A percentile compares a stretch with the other conserved stretches of the same genome.
Evolutionary conservation across 1,140 invertebrate species (phyloP).

Genomic region (Harlomillsia oculata): DNA sequence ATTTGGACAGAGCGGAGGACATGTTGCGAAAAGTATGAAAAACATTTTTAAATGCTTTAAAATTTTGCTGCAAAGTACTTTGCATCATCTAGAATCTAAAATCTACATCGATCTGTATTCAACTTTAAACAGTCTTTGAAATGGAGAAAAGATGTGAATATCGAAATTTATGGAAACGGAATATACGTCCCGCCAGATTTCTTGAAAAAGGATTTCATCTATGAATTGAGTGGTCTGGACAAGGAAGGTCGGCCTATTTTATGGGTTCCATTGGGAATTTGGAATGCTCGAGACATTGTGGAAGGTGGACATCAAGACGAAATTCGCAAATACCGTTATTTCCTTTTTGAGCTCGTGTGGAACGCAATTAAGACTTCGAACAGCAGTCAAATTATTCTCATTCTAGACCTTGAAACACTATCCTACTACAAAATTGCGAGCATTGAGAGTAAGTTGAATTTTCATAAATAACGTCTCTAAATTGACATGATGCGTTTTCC

Average conservation of each 20-base stretch:
- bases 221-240: slow-evolving; percentile 12
- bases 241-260: slow-evolving; percentile 11
- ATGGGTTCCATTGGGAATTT: slow-evolving; percentile 8
- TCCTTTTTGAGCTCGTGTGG: slow-evolving; percentile 10
- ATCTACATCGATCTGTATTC: neutral
- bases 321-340: slow-evolving; percentile 10
- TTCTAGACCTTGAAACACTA: slow-evolving; percentile 9
- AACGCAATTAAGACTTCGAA: slow-evolving; percentile 5
- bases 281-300: slow-evolving; percentile 6
- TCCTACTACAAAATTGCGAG: slow-evolving; percentile 15
- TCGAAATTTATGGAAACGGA: slow-evolving; percentile 1
- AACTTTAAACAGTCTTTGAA: slow-evolving; percentile 3
- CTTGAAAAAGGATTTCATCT: slow-evolving; percentile 16
- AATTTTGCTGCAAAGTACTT: neutral
- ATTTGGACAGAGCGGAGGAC: slow-evolving; percentile 14
- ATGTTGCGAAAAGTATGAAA: slow-evolving; percentile 14
- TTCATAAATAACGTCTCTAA: neutral
- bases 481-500: too few relatives aligned
- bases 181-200: slow-evolving; percentile 11
- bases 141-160: slow-evolving; percentile 16
- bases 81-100: neutral
- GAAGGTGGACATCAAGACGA: slow-evolving; percentile 16
- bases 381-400: slow-evolving; percentile 10
- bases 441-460: slow-evolving; percentile 8
- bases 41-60: neutral